phyloP scores from a whole-genome alignment of 2,797 vertebrate genomes.

The Typhlichthys subterraneus region DNA sequence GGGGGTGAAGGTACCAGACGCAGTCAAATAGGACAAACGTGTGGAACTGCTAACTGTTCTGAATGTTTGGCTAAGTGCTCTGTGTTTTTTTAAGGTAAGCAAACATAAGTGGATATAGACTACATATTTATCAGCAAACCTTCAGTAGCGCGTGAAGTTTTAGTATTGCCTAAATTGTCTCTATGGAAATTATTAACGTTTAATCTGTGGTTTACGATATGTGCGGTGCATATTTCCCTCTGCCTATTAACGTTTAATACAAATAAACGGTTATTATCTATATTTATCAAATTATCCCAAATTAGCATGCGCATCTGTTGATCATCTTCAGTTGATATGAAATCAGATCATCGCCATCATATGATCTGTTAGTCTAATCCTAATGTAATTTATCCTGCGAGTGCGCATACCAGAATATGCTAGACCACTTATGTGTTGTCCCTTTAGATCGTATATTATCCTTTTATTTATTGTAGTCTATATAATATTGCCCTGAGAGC shows the following conservation, averaged over 20 bases:
- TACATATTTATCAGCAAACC: background rate
- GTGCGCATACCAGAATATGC: too few relatives aligned
- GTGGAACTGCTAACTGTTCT: slow-evolving; percentile 56
- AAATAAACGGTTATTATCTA: too few relatives aligned
- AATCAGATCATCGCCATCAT: background rate
- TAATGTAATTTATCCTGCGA: background rate
- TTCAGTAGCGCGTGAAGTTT: background rate
- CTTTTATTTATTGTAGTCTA: too few relatives aligned
- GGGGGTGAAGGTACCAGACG: slow-evolving; percentile 70
- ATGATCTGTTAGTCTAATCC: background rate
- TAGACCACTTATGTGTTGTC: too few relatives aligned
- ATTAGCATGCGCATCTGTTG: background rate
- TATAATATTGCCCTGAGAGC: background rate
- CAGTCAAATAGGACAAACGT: slow-evolving; percentile 75
- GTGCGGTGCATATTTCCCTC: too few relatives aligned
- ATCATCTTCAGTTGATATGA: slow-evolving; percentile 2
- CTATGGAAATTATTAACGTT: too few relatives aligned
- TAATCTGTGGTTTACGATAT: too few relatives aligned
- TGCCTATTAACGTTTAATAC: too few relatives aligned
- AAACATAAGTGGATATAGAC: background rate
- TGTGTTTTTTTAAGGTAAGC: slow-evolving; percentile 2
- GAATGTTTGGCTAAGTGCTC: background rate
- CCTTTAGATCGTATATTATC: too few relatives aligned
- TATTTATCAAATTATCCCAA: background rate
- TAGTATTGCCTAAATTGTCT: background rate